These are phyloP conservation scores for Tokudaia muenninki DNA, from an alignment of 2,797 vertebrate genomes.

Conservation along the genomic window DNA sequence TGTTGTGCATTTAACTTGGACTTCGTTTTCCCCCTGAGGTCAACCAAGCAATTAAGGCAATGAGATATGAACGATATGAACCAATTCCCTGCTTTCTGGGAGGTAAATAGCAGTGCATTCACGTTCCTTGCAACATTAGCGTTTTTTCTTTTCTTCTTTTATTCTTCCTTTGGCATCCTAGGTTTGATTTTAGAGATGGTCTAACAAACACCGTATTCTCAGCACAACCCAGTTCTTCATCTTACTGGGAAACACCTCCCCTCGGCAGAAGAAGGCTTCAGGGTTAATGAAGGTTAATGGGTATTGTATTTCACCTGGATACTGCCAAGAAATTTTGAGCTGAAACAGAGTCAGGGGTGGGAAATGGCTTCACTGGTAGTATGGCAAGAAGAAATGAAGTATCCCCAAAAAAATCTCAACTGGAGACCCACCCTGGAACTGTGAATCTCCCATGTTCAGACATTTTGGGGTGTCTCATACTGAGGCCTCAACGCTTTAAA, in stretches of 20 bases:
- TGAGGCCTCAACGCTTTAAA: not conserved
- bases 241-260: constrained; percentile 81
- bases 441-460: not conserved
- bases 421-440: not conserved
- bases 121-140: constrained; percentile 65
- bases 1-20: constrained; percentile 86
- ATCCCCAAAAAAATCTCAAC: not conserved
- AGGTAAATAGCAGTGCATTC: constrained; percentile 86
- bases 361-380: constrained; percentile 49
- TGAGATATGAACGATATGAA: constrained; percentile 81
- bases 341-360: constrained; percentile 36
- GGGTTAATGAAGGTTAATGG: constrained; percentile 86
- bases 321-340: constrained; percentile 83
- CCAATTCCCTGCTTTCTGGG: constrained; percentile 85
- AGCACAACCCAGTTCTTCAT: constrained; percentile 56
- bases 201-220: constrained; percentile 68
- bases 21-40: constrained; percentile 82
- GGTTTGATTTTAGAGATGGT: constrained; percentile 77
- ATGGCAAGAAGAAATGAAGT: constrained; percentile 64
- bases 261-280: constrained; percentile 69
- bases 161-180: constrained; percentile 57
- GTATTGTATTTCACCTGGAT: constrained; percentile 81
- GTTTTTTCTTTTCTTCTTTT: not conserved
- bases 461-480: not conserved
- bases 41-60: constrained; percentile 89